A percentile compares a stretch with the other conserved stretches of the same genome.
phyloP scores from a whole-genome alignment of 2,888 invertebrate genomes.

The Lepas anatifera region DNA sequence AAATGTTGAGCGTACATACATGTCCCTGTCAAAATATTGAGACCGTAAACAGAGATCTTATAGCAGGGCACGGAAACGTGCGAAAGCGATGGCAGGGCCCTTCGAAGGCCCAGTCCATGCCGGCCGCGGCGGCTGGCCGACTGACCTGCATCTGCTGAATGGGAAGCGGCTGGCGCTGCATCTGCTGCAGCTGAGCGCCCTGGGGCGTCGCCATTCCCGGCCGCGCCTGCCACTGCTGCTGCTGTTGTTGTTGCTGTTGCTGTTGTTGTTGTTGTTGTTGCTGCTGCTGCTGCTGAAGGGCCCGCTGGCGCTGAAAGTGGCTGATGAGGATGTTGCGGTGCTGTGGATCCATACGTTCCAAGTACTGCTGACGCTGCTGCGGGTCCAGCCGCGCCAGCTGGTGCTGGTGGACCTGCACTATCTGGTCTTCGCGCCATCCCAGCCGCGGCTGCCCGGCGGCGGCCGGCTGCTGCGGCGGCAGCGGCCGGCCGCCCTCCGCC shows the following conservation, averaged over 20 bases:
- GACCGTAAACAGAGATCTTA: no score
- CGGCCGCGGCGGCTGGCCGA: no score
- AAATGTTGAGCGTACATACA: no score
- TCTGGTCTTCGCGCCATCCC: not conserved
- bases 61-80: no score
- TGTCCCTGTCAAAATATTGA: no score
- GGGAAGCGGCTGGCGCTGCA: not conserved
- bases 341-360: constrained; percentile 11
- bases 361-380: constrained; percentile 3
- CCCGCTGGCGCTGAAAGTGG: not conserved
- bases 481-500: not conserved
- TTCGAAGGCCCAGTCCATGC: no score
- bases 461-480: not conserved
- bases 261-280: not conserved
- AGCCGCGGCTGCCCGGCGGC: not conserved
- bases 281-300: constrained; percentile 5
- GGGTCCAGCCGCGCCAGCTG: not conserved
- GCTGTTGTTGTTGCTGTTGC: not conserved
- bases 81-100: no score
- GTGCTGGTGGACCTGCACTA: constrained; percentile 5
- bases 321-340: constrained; percentile 7
- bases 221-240: not conserved
- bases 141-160: constrained; percentile 7
- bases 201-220: not conserved
- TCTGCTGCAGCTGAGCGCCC: not conserved